Percentiles rank a stretch among this genome's conserved stretches.
phyloP scores from a whole-genome alignment of 2,113 vertebrate species.

The Etheostoma cragini region DNA sequence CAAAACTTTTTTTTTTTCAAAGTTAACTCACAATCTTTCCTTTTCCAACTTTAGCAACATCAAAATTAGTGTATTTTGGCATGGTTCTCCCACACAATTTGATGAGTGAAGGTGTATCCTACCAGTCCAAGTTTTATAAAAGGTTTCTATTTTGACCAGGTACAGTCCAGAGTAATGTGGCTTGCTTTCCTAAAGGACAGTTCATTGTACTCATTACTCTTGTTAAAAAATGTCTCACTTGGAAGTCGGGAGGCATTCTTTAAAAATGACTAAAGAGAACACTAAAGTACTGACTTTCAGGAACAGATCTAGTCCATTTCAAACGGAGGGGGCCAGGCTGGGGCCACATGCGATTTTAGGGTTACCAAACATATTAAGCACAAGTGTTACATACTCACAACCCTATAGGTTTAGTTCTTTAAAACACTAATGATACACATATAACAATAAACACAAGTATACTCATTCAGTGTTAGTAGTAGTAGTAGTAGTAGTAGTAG shows the following conservation, averaged over 20 bases:
- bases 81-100: constrained; percentile 3
- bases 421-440: no score
- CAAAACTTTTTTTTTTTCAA: constrained; percentile 2
- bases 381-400: no score
- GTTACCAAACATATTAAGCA: no score
- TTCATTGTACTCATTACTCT: constrained; percentile 28
- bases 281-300: constrained; percentile 1
- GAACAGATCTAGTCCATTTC: background rate
- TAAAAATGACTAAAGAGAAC: constrained; percentile 21
- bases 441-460: no score
- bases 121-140: constrained; percentile 6
- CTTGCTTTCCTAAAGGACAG: constrained; percentile 13
- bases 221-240: constrained; percentile 21
- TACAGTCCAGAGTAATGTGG: constrained; percentile 16
- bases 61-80: background rate
- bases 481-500: no score
- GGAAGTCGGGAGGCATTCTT: background rate
- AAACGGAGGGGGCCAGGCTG: no score
- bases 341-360: no score
- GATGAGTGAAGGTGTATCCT: constrained; percentile 9
- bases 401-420: no score
- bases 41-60: background rate
- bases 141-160: constrained; percentile 24
- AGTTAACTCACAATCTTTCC: background rate
- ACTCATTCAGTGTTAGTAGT: no score